Conservation (phyloP, 1,140 invertebrate species). For the Anoplolepis gracilipes region DNA sequence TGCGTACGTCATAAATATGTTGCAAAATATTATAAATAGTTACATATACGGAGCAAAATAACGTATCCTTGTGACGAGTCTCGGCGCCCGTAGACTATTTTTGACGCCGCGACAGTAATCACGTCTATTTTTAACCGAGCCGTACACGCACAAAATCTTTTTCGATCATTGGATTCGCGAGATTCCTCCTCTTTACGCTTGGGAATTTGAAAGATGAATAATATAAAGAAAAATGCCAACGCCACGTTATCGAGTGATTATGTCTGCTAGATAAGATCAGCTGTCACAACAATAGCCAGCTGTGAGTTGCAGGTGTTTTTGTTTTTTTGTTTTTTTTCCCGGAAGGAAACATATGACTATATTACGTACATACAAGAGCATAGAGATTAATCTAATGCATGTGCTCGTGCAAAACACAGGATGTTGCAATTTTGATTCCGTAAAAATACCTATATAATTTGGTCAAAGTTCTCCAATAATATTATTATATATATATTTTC, state of each 20-base stretch:
- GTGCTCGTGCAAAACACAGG: not conserved
- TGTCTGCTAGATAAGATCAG: not conserved
- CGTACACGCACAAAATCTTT: not conserved
- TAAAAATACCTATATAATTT: not conserved
- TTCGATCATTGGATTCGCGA: not conserved
- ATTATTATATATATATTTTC: not conserved
- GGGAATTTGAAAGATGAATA: not conserved
- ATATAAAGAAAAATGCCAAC: not conserved
- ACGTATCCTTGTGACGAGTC: not conserved
- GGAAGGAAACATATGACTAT: not conserved
- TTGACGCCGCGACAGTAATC: not conserved
- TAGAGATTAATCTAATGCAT: constrained; percentile 15
- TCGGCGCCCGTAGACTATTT: not conserved
- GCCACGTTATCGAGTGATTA: not conserved
- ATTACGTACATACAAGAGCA: not conserved
- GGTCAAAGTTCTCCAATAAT: not conserved
- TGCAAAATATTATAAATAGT: not conserved
- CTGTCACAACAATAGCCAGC: not conserved
- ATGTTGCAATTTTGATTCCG: not conserved
- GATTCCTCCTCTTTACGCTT: not conserved
- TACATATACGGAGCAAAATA: no score
- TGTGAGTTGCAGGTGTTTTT: not conserved
- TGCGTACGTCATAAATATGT: not conserved
- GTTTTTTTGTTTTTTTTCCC: constrained; percentile 18
- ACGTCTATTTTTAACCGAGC: constrained; percentile 8